A percentile compares a stretch with the other conserved stretches of the same genome.
Conservation (phyloP, 2,113 vertebrate genomes). For the Prunella fulvescens region DNA sequence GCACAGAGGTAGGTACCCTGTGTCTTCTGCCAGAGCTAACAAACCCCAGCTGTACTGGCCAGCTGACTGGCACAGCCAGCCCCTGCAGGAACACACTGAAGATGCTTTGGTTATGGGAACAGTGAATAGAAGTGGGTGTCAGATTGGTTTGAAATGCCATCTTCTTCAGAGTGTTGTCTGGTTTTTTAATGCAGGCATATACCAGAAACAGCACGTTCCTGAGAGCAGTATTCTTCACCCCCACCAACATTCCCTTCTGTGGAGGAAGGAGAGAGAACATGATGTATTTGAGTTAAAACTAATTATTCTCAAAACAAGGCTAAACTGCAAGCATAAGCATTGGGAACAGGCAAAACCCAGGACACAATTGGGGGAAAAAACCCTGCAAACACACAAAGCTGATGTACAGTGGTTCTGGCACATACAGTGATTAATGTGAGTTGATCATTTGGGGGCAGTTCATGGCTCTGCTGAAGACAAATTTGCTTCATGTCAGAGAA, state of each 20-base stretch:
- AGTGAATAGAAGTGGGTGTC: background rate
- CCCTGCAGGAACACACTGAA: background rate
- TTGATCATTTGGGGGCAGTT: background rate
- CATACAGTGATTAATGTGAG: background rate
- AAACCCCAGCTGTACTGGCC: background rate
- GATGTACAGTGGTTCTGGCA: background rate
- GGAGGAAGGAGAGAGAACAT: background rate
- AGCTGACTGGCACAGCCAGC: background rate
- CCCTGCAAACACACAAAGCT: too few relatives aligned
- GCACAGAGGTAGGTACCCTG: background rate
- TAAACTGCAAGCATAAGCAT: background rate
- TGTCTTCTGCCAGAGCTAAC: background rate
- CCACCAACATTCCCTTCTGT: background rate
- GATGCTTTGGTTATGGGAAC: background rate
- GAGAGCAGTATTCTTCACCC: background rate
- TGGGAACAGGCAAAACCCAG: background rate
- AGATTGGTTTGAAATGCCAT: background rate
- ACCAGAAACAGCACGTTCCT: background rate
- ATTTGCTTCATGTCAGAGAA: background rate
- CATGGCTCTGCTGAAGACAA: background rate
- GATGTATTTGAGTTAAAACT: background rate
- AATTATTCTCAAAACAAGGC: background rate
- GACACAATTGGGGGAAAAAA: accelerated
- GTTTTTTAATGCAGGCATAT: background rate
- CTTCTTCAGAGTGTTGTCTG: background rate